Base-by-base conservation (phyloP, 2,888 invertebrate species). In the Amphipyra tragopoginis region DNA sequence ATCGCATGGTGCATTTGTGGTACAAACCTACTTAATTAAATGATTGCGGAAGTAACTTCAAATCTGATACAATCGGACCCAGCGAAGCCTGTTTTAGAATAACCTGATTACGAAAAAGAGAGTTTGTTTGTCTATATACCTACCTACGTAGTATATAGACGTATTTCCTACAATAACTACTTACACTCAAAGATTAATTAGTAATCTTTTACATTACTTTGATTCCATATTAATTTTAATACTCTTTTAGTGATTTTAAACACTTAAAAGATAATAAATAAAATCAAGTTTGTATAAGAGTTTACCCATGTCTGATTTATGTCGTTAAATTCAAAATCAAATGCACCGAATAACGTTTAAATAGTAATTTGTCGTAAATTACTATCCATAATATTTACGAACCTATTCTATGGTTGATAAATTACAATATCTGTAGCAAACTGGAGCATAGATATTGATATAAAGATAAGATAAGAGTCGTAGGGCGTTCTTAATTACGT, bases 381-480 rank as follows among this genome's bases (percentile, higher is more conserved):
- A 61, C 21, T 33, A 56, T 50, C 29, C 52, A 60, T 47, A 68
- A 59, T 74, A 77, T 66, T 70, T 66, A 57, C 50, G 60, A 64
- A 65, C 60, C 57, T 62, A 49, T 70, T 73, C 59, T 64, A 67
- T 79, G 70, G 68, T 66, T 80, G 85, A 86, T 86, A 86, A 83
- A 82, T 72, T 77, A 79, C 75, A 77, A 72, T 90, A 92, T 91
- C 91, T 86, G 60, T 72, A 76, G 75, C 75, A 82, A 89, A 89
- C 82, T 90, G 75, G 88, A 82, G 68, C 88, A 74, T 77, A 80
- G 84, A 86, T 88, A 87, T 85, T 84, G 87, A 86, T 86, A 86
- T 76, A 81, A 61, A 84, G 90, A 90, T 89, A 89, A 89, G 86
- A 83, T 86, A 82, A n/a, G 61, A 62, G 56, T 14, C 44, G 68